phyloP scores from a whole-genome alignment of 2,113 vertebrate species.

The Odontophorus gujanensis region DNA sequence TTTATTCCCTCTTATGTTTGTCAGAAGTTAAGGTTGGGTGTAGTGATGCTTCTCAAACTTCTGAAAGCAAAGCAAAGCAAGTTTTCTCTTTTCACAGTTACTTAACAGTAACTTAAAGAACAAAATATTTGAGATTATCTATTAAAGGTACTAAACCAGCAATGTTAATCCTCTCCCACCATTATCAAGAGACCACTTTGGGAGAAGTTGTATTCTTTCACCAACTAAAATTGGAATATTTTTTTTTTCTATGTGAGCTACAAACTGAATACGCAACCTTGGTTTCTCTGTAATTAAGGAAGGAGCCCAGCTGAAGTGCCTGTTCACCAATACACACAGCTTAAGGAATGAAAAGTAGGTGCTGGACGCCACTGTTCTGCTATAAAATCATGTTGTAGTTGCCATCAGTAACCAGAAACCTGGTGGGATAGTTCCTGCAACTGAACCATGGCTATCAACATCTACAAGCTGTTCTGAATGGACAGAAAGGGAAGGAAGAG shows the following conservation, averaged over 20 bases:
- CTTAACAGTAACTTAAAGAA: background rate
- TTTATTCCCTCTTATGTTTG: background rate
- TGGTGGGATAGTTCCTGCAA: no score
- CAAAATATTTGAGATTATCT: constrained; percentile 26
- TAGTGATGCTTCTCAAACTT: background rate
- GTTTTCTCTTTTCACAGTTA: background rate
- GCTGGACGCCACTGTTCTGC: no score
- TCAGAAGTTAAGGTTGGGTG: background rate
- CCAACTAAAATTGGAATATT: background rate
- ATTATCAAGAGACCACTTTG: background rate
- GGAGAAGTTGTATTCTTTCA: background rate
- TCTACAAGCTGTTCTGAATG: no score
- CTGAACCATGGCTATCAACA: no score
- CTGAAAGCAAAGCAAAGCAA: background rate
- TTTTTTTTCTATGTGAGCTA: background rate
- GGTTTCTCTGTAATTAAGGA: background rate
- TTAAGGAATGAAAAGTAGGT: no score
- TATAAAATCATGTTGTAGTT: no score
- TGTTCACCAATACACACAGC: no score
- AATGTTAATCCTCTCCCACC: background rate
- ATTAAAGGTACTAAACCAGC: constrained; percentile 22
- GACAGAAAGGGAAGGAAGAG: no score
- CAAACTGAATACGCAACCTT: background rate
- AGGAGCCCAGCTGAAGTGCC: background rate
- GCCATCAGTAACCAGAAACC: no score